Conservation (phyloP, 2,797 vertebrate genomes). For the Chiloscyllium punctatum region DNA sequence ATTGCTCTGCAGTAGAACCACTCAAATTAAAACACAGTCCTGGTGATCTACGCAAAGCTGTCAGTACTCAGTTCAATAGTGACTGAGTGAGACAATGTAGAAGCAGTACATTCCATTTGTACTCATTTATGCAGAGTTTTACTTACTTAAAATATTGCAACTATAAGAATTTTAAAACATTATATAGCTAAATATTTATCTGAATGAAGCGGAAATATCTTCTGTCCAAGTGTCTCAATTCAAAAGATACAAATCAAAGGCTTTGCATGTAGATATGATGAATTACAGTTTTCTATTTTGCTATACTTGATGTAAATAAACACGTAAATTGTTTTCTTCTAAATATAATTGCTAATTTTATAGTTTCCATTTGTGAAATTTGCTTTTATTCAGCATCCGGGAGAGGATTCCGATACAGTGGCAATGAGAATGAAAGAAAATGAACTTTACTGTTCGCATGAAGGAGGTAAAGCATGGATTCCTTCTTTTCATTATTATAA, state of each 20-base stretch:
- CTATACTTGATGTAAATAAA: background rate
- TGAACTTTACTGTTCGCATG: conserved; percentile 23
- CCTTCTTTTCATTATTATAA: background rate
- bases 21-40: background rate
- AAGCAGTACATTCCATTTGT: background rate
- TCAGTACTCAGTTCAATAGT: background rate
- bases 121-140: background rate
- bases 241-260: background rate
- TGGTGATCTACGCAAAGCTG: background rate
- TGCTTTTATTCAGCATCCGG: background rate
- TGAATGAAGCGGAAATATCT: background rate
- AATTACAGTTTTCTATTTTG: background rate
- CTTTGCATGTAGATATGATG: background rate
- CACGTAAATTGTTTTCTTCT: no score
- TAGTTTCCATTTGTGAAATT: background rate
- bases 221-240: background rate
- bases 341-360: background rate
- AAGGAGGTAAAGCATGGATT: conserved; percentile 10
- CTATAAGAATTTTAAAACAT: background rate
- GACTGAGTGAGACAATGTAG: background rate
- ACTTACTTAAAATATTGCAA: background rate
- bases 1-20: background rate
- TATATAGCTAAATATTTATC: background rate
- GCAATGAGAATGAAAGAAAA: conserved; percentile 30
- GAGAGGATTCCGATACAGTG: background rate